Percentiles rank a stretch among this genome's conserved stretches.
phyloP scores from a whole-genome alignment of 2,888 invertebrate species.

The Eledona agricola region DNA sequence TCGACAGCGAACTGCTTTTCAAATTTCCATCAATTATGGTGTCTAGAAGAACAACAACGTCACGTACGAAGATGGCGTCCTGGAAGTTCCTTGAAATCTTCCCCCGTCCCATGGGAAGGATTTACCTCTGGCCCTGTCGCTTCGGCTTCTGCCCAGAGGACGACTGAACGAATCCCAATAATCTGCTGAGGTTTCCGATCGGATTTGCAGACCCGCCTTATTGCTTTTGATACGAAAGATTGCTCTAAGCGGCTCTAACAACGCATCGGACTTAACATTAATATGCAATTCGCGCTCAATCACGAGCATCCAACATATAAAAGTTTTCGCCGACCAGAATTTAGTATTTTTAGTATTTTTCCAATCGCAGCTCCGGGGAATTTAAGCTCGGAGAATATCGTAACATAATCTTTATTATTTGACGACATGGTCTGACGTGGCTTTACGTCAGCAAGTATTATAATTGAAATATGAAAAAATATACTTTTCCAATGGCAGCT shows the following conservation, averaged over 20 bases:
- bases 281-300: conserved; percentile 4
- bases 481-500: background rate
- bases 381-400: conserved; percentile 10
- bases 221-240: conserved; percentile 54
- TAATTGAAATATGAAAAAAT: conserved; percentile 26
- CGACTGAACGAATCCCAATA: conserved; percentile 56
- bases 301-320: background rate
- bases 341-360: background rate
- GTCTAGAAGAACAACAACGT: conserved; percentile 31
- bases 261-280: conserved; percentile 22
- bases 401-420: conserved; percentile 36
- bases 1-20: too few species aligned
- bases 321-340: background rate
- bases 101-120: conserved; percentile 50
- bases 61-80: conserved; percentile 26
- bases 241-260: conserved; percentile 44
- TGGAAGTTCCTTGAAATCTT: conserved; percentile 39
- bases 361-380: conserved; percentile 13
- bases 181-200: conserved; percentile 59
- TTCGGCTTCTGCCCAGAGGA: conserved; percentile 48
- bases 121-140: conserved; percentile 50
- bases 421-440: conserved; percentile 29
- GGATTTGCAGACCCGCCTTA: conserved; percentile 56
- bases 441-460: conserved; percentile 34
- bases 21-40: too few species aligned